Base-by-base conservation (phyloP, 2,888 invertebrate species). In the Dione juno region DNA sequence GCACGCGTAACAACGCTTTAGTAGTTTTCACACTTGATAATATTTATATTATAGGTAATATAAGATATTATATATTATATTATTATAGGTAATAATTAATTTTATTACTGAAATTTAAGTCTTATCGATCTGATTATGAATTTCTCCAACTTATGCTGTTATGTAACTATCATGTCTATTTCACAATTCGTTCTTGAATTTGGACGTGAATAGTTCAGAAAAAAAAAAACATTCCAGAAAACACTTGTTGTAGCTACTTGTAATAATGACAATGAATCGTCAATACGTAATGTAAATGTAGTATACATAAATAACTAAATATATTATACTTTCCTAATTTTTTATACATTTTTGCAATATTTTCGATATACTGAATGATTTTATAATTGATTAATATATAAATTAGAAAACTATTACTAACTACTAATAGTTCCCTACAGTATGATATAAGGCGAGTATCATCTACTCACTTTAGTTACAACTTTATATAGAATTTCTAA, bases 31-130 rank as follows among this genome's bases (percentile, higher is more conserved):
- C 58, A 64, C 16, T 50, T 66, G 64, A 72, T 70, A 70, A 65
- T 63, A n/a, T 72, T 72, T 72, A 70, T 67, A 54, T 54, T 61
- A 45, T n/a, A 52, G 21, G 41, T 45, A 14, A 52, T 67, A 37
- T 28, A 72, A 41, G 3, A 48, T 16, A 48, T 40, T 28, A 52
- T 67, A 37, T 28, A 72, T 48, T 0, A 48, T 16, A 48, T 40
- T 28, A 28, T 28, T 28, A 28, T 5, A 28, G 28, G 28, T 28
- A 28, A 28, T 28, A 28, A 28, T 28, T 28, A 28, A 28, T 28
- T 28, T 28, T 28, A 28, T 28, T 5, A 66, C 67, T 14, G 28
- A 61, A 69, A 69, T 19, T 13, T 28, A 6, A 59, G 16, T 57
- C 37, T 57, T 57, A 37, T 57, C 54, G 10, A 16, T 0, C 37